These are phyloP conservation scores for Hippolais icterina DNA, from an alignment of 2,113 vertebrate genomes.

Conservation along the genomic window DNA sequence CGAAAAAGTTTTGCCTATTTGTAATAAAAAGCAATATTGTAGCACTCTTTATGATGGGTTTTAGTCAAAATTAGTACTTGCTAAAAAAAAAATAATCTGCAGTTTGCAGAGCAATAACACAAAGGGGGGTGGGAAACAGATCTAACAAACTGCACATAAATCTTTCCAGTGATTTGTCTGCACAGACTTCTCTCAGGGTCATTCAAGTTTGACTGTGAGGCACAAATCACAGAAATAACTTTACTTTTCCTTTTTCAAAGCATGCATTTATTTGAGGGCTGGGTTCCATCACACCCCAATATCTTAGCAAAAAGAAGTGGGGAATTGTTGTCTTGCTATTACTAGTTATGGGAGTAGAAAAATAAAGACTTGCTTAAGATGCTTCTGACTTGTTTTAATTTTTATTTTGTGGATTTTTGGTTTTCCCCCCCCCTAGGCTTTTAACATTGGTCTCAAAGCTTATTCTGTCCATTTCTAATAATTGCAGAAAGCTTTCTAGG, in stretches of 20 bases:
- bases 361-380: constrained; percentile 15
- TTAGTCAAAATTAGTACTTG: neutral
- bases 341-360: neutral
- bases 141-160: constrained; percentile 5
- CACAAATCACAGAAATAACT: constrained; percentile 20
- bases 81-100: neutral
- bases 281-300: neutral
- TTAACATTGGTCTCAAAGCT: neutral
- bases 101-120: constrained; percentile 30
- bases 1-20: constrained; percentile 63
- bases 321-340: neutral
- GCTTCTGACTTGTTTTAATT: neutral
- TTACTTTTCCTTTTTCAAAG: neutral
- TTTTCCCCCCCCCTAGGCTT: accelerated
- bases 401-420: neutral
- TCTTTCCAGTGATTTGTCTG: constrained; percentile 22
- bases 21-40: constrained; percentile 70
- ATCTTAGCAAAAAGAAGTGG: neutral
- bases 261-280: neutral
- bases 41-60: constrained; percentile 29
- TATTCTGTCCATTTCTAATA: neutral
- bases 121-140: neutral
- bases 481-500: neutral
- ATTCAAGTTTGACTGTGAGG: constrained; percentile 23
- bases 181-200: constrained; percentile 46